Conservation (phyloP, 2,113 vertebrate species). For the Tragelaphus scriptus region DNA sequence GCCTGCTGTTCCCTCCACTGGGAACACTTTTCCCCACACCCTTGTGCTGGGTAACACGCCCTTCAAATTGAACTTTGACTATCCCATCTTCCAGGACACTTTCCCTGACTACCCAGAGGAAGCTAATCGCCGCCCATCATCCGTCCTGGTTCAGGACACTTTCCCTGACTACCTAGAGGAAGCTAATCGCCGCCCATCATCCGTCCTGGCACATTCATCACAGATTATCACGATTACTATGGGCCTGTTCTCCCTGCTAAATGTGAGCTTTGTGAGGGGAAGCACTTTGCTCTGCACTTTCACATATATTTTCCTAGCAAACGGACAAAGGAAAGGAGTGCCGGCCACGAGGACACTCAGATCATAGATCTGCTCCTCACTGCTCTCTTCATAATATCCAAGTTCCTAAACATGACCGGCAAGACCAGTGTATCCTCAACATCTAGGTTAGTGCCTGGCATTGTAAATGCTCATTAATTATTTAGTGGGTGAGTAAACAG, state of each 20-base stretch:
- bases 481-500: not conserved
- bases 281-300: not conserved
- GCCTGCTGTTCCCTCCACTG: not conserved
- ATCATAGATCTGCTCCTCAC: not conserved
- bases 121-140: not conserved
- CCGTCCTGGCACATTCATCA: not conserved
- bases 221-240: not conserved
- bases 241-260: not conserved
- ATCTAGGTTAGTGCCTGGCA: not conserved
- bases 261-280: not conserved
- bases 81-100: not conserved
- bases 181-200: not conserved
- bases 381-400: not conserved
- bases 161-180: not conserved
- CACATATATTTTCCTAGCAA: not conserved
- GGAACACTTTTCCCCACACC: not conserved
- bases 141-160: not conserved
- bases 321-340: not conserved
- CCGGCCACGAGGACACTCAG: not conserved
- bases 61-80: not conserved
- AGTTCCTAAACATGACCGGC: not conserved
- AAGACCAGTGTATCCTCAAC: not conserved
- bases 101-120: not conserved
- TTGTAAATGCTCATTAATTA: not conserved
- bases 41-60: not conserved